A percentile compares a stretch with the other conserved stretches of the same genome.
Evolutionary conservation across 2,797 vertebrate genomes (phyloP).

Genomic region (Darevskia nairensis): DNA sequence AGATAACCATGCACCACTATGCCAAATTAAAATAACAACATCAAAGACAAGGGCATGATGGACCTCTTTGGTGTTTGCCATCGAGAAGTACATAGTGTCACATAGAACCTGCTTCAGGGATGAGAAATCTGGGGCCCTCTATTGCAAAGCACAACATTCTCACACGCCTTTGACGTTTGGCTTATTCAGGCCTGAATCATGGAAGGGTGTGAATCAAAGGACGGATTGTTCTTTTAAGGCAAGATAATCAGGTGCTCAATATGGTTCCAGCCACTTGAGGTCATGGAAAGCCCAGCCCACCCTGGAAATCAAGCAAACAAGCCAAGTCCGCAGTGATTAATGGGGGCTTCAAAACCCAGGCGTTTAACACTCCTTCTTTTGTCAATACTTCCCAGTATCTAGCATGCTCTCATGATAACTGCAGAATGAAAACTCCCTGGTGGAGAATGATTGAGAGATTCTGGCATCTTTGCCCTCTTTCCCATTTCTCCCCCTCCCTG

Average conservation of each 20-base stretch:
- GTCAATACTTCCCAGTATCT: conserved; percentile 4
- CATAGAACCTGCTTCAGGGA: not conserved
- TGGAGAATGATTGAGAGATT: not conserved
- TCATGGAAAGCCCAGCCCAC: not conserved
- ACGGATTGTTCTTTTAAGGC: not conserved
- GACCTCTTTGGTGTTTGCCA: not conserved
- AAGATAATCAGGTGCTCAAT: not conserved
- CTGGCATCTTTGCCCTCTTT: not conserved
- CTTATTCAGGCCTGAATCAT: not conserved
- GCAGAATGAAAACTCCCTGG: not conserved
- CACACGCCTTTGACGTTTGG: not conserved
- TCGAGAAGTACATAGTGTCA: not conserved
- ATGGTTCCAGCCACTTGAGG: not conserved
- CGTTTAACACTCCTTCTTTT: not conserved
- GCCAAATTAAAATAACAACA: not conserved
- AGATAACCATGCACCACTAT: not conserved
- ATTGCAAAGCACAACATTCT: not conserved
- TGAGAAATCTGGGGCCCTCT: not conserved
- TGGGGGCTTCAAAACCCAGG: not conserved
- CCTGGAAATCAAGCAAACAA: not conserved
- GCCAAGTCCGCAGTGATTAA: not conserved
- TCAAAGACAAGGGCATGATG: not conserved
- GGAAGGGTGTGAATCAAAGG: not conserved
- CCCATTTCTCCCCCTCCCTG: not conserved
- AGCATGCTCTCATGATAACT: not conserved